These are phyloP conservation scores for Scartelaos histophorus DNA, from an alignment of 2,113 vertebrate species.

Conservation along the genomic window DNA sequence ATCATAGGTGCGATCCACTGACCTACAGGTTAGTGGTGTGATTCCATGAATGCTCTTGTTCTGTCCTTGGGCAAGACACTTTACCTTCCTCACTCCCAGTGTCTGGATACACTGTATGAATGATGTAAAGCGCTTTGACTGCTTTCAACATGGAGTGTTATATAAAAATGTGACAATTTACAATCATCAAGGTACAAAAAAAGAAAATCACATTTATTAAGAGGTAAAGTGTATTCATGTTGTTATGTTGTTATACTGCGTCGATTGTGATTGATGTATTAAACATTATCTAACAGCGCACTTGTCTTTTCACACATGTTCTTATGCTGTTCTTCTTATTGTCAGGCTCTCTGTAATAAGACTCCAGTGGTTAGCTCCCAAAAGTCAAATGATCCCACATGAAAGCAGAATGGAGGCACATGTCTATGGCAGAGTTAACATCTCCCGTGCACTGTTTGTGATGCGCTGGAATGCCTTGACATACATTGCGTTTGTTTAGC, in stretches of 20 bases:
- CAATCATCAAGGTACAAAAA: background rate
- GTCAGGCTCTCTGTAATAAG: background rate
- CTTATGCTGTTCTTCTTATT: background rate
- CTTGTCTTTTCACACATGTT: background rate
- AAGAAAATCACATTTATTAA: background rate
- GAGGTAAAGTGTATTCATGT: background rate
- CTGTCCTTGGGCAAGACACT: too few relatives aligned
- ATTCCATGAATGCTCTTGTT: too few relatives aligned
- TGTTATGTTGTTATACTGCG: background rate
- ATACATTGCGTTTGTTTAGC: constrained; percentile 13
- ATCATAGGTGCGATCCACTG: too few relatives aligned
- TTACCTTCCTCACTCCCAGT: too few relatives aligned
- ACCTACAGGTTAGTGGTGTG: too few relatives aligned
- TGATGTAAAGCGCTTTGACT: too few relatives aligned
- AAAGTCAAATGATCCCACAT: background rate
- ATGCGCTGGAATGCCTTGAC: constrained; percentile 12
- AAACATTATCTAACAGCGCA: background rate
- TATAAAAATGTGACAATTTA: too few relatives aligned
- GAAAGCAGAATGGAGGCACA: background rate
- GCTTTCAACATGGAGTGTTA: too few relatives aligned
- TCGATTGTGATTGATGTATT: background rate
- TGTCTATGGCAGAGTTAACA: background rate
- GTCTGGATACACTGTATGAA: too few relatives aligned
- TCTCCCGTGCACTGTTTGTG: constrained; percentile 1
- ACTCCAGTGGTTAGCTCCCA: background rate